Evolutionary conservation across 2,888 invertebrate genomes (phyloP).

Genomic region (Branchipolynoe longqiensis): DNA sequence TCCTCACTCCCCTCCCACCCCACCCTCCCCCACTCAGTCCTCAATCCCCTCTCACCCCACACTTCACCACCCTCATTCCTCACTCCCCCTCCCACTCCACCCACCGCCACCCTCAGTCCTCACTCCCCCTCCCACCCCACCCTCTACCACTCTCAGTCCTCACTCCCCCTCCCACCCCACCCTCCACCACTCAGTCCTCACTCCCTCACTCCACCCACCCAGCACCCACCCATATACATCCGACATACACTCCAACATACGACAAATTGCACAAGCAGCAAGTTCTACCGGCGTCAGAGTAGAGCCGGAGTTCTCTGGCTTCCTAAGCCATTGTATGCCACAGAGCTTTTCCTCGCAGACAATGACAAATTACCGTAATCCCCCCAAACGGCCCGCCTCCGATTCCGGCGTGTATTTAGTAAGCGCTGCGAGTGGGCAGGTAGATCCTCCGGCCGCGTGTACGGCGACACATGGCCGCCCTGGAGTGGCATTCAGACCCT

Average conservation of each 20-base stretch:
- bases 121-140: too few relatives aligned
- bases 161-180: too few relatives aligned
- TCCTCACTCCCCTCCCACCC: not conserved
- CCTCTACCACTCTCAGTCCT: too few relatives aligned
- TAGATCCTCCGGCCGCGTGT: not conserved
- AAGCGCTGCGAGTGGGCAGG: not conserved
- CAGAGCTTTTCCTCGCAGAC: not conserved
- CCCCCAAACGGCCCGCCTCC: not conserved
- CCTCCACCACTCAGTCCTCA: too few relatives aligned
- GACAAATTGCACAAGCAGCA: too few relatives aligned
- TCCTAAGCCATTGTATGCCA: not conserved
- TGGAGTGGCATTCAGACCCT: too few relatives aligned
- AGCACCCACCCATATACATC: too few relatives aligned
- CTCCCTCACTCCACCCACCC: too few relatives aligned
- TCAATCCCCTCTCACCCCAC: not conserved
- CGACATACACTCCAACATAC: too few relatives aligned
- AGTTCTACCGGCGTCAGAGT: too few relatives aligned
- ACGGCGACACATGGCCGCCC: not conserved
- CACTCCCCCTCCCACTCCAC: not conserved
- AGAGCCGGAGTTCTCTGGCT: too few relatives aligned
- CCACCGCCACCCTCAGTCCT: not conserved
- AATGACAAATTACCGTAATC: constrained; percentile 29
- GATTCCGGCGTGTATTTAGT: constrained; percentile 12
- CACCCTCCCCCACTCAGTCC: not conserved
- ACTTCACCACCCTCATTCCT: not conserved